Percentiles rank a stretch among this genome's conserved stretches.
These are phyloP conservation scores for Callosobruchus maculatus DNA, from an alignment of 2,888 invertebrate species.

Conservation along the genomic window DNA sequence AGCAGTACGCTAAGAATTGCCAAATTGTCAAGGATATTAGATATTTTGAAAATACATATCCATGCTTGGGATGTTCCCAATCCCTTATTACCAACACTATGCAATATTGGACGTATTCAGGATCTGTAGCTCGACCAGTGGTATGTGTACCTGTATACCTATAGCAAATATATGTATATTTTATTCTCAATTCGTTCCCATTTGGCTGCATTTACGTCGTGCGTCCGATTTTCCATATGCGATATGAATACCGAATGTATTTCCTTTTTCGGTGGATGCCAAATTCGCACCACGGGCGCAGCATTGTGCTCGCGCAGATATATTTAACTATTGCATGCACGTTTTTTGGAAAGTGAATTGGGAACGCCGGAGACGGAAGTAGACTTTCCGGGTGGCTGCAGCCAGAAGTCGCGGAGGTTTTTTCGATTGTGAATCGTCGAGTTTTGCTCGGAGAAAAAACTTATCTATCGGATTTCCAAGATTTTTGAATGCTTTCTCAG, in stretches of 20 bases:
- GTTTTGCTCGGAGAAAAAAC: background rate
- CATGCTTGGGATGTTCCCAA: no score
- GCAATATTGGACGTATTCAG: no score
- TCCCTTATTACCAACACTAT: no score
- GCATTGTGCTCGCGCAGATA: background rate
- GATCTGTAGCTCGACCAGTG: no score
- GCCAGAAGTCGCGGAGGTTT: background rate
- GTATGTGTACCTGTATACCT: no score
- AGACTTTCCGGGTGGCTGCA: background rate
- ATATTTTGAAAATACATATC: no score
- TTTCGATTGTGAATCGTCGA: background rate
- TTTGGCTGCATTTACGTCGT: background rate
- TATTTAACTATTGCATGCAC: background rate
- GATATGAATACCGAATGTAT: conserved; percentile 4
- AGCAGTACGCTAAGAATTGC: no score
- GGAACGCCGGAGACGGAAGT: background rate
- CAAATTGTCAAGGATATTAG: no score
- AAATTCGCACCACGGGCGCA: background rate
- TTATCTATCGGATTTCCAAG: background rate
- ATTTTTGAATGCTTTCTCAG: background rate
- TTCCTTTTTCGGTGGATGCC: background rate
- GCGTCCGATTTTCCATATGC: conserved; percentile 6
- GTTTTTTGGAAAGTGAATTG: background rate
- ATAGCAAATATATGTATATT: background rate
- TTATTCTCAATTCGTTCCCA: background rate